Evolutionary conservation across 2,113 vertebrate genomes (phyloP).

Genomic region (Carassius auratus): DNA sequence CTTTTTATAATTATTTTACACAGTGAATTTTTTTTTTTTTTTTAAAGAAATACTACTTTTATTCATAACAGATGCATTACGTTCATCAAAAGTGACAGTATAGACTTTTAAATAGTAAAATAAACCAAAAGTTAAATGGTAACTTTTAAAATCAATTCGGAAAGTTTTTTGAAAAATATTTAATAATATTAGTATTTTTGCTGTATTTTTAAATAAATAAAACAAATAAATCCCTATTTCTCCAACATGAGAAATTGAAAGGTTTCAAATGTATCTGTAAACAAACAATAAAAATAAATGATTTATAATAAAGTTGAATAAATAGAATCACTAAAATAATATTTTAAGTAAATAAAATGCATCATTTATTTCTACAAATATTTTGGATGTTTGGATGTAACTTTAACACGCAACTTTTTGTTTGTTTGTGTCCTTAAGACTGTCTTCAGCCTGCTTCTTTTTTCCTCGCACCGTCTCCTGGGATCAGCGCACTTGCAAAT

Average conservation of each 20-base stretch:
- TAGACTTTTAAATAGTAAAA: too few relatives aligned
- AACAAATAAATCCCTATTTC: not conserved
- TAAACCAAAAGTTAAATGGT: too few relatives aligned
- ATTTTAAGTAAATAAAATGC: not conserved
- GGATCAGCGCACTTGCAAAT: constrained; percentile 17
- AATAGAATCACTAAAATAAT: not conserved
- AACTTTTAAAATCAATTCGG: not conserved
- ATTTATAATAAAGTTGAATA: not conserved
- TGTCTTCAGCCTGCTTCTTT: not conserved
- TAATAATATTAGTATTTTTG: not conserved
- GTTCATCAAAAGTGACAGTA: too few relatives aligned
- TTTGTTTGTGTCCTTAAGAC: not conserved
- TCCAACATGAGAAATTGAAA: not conserved
- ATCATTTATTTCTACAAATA: not conserved
- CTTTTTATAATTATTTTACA: too few relatives aligned
- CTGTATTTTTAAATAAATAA: not conserved
- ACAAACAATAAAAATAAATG: not conserved
- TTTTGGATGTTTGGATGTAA: not conserved
- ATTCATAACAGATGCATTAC: too few relatives aligned
- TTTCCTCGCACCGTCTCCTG: not conserved
- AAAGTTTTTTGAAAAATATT: not conserved
- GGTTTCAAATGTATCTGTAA: not conserved
- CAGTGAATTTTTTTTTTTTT: too few relatives aligned
- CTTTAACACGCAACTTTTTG: not conserved
- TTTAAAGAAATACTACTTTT: too few relatives aligned